A percentile compares a stretch with the other conserved stretches of the same genome.
Evolutionary conservation across 1,140 invertebrate genomes (phyloP).

Genomic region (Micrasema minimum): DNA sequence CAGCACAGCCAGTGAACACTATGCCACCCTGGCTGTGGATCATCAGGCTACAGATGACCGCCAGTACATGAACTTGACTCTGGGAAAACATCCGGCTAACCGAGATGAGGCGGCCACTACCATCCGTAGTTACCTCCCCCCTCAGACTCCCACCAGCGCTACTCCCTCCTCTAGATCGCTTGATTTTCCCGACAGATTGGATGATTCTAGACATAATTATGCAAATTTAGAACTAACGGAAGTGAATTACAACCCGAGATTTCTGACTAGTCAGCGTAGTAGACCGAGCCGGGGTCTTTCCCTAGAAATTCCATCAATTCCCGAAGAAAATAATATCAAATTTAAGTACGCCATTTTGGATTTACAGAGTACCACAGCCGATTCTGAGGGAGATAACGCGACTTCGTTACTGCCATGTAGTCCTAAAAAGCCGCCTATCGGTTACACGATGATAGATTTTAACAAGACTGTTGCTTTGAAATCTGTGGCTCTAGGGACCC

Average conservation of each 20-base stretch:
- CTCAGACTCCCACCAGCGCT: constrained; percentile 20
- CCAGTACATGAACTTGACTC: constrained; percentile 75
- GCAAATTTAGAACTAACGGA: constrained; percentile 57
- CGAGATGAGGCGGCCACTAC: constrained; percentile 37
- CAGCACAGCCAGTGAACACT: constrained; percentile 64
- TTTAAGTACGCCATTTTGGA: constrained; percentile 52
- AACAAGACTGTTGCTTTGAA: constrained; percentile 90
- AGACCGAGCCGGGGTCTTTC: constrained; percentile 57
- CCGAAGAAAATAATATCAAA: constrained; percentile 48
- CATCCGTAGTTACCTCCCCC: constrained; percentile 3
- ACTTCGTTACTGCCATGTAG: constrained; percentile 62
- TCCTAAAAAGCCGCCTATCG: constrained; percentile 69
- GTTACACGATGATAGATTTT: constrained; percentile 94
- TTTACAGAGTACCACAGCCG: constrained; percentile 56
- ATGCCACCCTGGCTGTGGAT: constrained; percentile 66
- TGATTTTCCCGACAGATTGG: constrained; percentile 53
- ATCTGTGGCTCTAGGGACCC: constrained; percentile 61
- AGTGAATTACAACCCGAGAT: constrained; percentile 54
- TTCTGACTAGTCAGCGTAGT: constrained; percentile 57
- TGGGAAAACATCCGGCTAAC: constrained; percentile 53
- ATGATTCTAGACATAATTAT: constrained; percentile 57
- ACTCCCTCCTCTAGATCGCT: constrained; percentile 26
- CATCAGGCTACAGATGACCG: constrained; percentile 60
- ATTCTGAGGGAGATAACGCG: constrained; percentile 55
- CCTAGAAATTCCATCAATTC: constrained; percentile 40